Base-by-base conservation (phyloP, 2,888 invertebrate genomes). In the Gibbula magus region DNA sequence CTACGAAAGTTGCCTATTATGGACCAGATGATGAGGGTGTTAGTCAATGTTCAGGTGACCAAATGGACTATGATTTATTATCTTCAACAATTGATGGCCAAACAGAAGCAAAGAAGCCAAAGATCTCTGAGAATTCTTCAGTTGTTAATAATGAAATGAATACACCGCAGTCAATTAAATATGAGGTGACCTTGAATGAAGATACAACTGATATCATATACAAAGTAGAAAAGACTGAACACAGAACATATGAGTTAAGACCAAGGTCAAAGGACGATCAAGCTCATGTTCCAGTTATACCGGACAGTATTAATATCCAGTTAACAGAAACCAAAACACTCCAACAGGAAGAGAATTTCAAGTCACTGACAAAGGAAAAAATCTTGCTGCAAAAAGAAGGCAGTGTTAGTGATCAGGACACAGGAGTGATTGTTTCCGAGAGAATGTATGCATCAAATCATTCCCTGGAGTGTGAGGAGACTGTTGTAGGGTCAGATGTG, bases 151-250 rank as follows among this genome's bases (percentile, higher is more conserved):
- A 18, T 35, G 56, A 56, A 7, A 56, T 20, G 13, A 39, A 39
- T 10, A 18, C 16, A 39, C 20, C 32, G n/a, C 35, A 35, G 20
- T 35, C 61, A n/a, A 83, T 88, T 1, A 85, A 81, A 75, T 89
- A 86, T 83, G 86, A 88, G 75, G 88, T 89, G 16, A 88, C 87
- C 22, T 82, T 90, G 18, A 88, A 88, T 82, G 86, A 89, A 79
- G 86, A 88, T 56, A 86, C 87, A 80, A 88, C 88, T 16, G 89
- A 89, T 77, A 83, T 89, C 56, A 61, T 83, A 52, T 90, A 90
- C 76, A 90, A 89, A 86, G 87, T 90, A 39, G 88, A 87, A 51
- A 88, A 86, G 52, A 89, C 88, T 54, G 89, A 90, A 77, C 88
- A 89, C 79, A 89, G 85, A 76, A 87, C 88, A 18, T 87, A 86